Percentiles rank a stretch among this genome's conserved stretches.
phyloP scores from a whole-genome alignment of 1,140 invertebrate genomes.

The Heliconius congener region DNA sequence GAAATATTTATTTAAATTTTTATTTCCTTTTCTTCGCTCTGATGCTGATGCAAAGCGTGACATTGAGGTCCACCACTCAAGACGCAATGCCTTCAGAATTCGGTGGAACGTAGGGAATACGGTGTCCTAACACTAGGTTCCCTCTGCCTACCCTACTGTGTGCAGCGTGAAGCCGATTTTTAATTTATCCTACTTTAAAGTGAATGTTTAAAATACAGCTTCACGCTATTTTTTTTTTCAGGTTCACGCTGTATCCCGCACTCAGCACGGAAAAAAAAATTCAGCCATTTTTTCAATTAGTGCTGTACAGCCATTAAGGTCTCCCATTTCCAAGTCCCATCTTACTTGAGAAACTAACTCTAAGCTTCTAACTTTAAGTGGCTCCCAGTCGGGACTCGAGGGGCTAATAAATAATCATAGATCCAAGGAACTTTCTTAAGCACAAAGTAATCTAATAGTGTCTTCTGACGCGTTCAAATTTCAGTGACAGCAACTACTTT shows the following conservation, averaged over 20 bases:
- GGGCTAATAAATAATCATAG: not conserved
- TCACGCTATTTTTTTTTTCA: too few relatives aligned
- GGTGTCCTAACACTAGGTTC: too few relatives aligned
- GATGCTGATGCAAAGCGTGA: too few relatives aligned
- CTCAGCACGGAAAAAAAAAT: not conserved
- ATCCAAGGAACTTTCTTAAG: not conserved
- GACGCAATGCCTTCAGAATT: too few relatives aligned
- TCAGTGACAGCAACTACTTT: not conserved
- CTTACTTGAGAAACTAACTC: constrained; percentile 1
- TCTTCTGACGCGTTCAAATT: not conserved
- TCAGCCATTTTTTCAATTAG: not conserved
- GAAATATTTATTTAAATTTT: too few relatives aligned
- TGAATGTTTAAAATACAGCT: not conserved
- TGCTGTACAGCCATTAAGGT: not conserved
- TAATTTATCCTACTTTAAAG: not conserved
- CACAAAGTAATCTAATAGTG: not conserved
- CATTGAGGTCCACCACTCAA: too few relatives aligned
- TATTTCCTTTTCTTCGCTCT: too few relatives aligned
- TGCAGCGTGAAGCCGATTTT: too few relatives aligned
- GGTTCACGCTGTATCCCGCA: too few relatives aligned
- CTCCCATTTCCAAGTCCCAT: not conserved
- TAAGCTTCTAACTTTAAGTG: constrained; percentile 4
- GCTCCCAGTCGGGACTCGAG: not conserved
- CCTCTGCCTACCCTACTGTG: too few relatives aligned
- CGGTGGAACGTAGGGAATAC: too few relatives aligned